Conservation (phyloP, 2,888 invertebrate species). For the Zhuqinia jingwanae region DNA sequence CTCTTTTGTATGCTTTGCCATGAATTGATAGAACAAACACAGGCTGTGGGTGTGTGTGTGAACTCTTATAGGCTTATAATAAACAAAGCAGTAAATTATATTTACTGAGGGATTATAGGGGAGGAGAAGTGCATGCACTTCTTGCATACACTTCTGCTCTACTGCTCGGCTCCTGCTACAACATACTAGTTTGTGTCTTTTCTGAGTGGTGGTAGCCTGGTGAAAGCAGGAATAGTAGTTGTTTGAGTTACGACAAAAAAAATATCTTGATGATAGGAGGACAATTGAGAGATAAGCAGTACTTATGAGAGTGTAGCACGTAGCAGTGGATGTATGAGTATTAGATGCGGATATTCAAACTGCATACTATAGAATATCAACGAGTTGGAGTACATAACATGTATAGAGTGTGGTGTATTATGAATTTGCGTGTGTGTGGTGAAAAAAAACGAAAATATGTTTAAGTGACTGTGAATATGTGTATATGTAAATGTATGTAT, state of each 20-base stretch:
- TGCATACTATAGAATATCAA: too few species aligned
- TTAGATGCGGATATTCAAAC: too few species aligned
- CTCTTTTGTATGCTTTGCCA: background rate
- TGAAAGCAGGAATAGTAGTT: conserved; percentile 9
- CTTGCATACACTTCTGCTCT: too few species aligned
- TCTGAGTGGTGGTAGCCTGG: background rate
- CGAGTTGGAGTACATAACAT: too few species aligned
- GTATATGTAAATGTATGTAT: too few species aligned
- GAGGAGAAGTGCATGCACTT: background rate
- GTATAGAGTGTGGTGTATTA: too few species aligned
- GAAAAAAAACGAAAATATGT: too few species aligned
- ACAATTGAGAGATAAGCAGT: conserved; percentile 38
- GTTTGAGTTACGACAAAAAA: conserved; percentile 26
- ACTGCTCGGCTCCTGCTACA: too few species aligned
- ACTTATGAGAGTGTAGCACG: background rate
- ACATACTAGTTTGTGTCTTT: background rate
- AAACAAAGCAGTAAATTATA: background rate
- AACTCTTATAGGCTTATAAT: background rate
- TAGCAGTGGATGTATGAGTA: too few species aligned
- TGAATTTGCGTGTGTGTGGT: too few species aligned
- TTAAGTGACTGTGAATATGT: too few species aligned
- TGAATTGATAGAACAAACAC: conserved; percentile 2
- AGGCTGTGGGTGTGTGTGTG: too few species aligned
- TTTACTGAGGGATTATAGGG: background rate
- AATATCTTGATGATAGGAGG: conserved; percentile 29